A percentile compares a stretch with the other conserved stretches of the same genome.
These are phyloP conservation scores for Congeria kusceri DNA, from an alignment of 2,888 invertebrate genomes.

Conservation along the genomic window DNA sequence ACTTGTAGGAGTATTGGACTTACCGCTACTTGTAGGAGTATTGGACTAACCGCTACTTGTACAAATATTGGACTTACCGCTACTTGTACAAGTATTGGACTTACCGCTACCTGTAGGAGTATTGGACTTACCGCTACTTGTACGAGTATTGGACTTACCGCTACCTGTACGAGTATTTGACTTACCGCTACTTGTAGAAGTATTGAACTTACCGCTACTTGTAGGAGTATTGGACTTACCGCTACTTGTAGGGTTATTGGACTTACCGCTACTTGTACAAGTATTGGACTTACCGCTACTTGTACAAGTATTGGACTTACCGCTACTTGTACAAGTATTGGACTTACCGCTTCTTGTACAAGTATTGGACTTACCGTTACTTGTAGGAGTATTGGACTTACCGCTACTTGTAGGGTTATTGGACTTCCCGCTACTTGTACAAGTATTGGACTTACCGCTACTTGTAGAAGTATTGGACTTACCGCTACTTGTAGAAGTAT, in stretches of 20 bases:
- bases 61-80: conserved; percentile 11
- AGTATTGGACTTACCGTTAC: conserved; percentile 6
- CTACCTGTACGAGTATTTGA: not conserved
- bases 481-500: not conserved
- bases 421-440: not conserved
- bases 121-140: conserved; percentile 3
- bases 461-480: not conserved
- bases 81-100: not conserved
- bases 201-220: conserved; percentile 5
- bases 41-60: not conserved
- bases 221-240: conserved; percentile 1
- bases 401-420: conserved; percentile 1
- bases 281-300: conserved; percentile 7
- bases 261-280: conserved; percentile 6
- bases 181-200: conserved; percentile 1
- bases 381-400: not conserved
- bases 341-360: conserved; percentile 1
- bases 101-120: conserved; percentile 5
- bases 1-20: not conserved
- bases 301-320: conserved; percentile 3
- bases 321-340: not conserved
- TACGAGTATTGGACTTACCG: conserved; percentile 9
- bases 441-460: conserved; percentile 6
- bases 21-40: conserved; percentile 11
- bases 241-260: not conserved